Evolutionary conservation across 1,140 invertebrate genomes (phyloP), one percentile per base, ranked within the genome.

Genomic region (Zaprionus ornatus): DNA sequence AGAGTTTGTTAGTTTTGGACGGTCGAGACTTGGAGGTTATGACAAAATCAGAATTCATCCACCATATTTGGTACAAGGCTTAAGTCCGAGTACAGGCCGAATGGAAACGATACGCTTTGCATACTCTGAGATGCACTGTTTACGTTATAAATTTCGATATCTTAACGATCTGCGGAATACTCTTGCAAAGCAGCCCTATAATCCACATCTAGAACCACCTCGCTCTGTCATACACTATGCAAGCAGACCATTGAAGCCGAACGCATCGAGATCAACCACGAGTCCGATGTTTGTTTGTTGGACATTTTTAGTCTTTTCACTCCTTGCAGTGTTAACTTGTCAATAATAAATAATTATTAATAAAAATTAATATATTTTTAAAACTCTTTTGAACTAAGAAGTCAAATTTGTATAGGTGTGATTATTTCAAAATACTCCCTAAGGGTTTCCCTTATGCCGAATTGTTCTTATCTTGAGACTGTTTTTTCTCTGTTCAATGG

Each of bases 81-180:
- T 3, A 2, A 27, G 4, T 23, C 5, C 7, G 4, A n/a, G 0
- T 0, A 6, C 50, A 6, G 23, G 5, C 7, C 12, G 2, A 13
- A 27, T 0, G 6, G 52, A 55, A 10, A 1, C 2, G 17, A 1
- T 27, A 6, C 23, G 5, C 0, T 17, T 79, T 29, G 52, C 15
- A 12, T 68, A 35, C 69, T 59, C 27, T 2, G 42, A 76, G 42
- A n/a, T 37, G 62, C 50, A 65, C 15, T 60, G 13, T 27, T 21
- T 55, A 4, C 6, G 12, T 17, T 21, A 9, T 5, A 55, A 27
- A 9, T 45, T 6, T 27, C 52, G 52, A 4, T 55, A 55, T 25
- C 23, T 55, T 1, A 6, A 15, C 19, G 25, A 55, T 17, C 25
- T 55, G 25, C 0, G 0, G 1, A 55, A 25, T 15, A 1, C 1